Evolutionary conservation across 2,888 invertebrate species (phyloP), one percentile per base, ranked within the genome.

Genomic region (Tricholauxania praeusta): DNA sequence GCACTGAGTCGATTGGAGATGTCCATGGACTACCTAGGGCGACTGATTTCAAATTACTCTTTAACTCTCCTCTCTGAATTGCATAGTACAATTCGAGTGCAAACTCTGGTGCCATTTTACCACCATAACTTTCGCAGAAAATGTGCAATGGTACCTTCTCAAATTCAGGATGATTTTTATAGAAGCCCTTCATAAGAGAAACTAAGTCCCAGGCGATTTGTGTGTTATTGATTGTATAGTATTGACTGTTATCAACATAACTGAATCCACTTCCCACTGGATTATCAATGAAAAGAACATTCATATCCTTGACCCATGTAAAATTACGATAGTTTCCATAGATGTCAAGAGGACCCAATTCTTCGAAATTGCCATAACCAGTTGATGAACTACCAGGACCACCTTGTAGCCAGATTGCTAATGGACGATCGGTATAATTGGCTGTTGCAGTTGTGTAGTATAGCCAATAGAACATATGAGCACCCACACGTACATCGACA

Each of bases 21-120:
- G 96, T 94, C 96, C 96, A 97, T 0, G 96, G 92, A 86, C 96
- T 96, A 2, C 96, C 96, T 85, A 97, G 89, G 0, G 92, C n/a
- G n/a, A n/a, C n/a, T n/a, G n/a, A n/a, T n/a, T n/a, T n/a, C n/a
- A n/a, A n/a, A n/a, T n/a, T n/a, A n/a, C n/a, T n/a, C n/a, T n/a
- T n/a, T n/a, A n/a, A n/a, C n/a, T n/a, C n/a, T n/a, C n/a, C n/a
- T n/a, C n/a, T n/a, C n/a, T n/a, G n/a, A n/a, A n/a, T n/a, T n/a
- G n/a, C n/a, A n/a, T n/a, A n/a, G n/a, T n/a, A n/a, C n/a, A n/a
- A n/a, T n/a, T n/a, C n/a, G n/a, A n/a, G n/a, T n/a, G n/a, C n/a
- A n/a, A n/a, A n/a, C n/a, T n/a, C n/a, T n/a, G n/a, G n/a, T n/a
- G n/a, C n/a, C n/a, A n/a, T n/a, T n/a, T n/a, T n/a, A n/a, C n/a